phyloP scores from a whole-genome alignment of 2,888 invertebrate genomes.

The Cryptocheilus praepositus region DNA sequence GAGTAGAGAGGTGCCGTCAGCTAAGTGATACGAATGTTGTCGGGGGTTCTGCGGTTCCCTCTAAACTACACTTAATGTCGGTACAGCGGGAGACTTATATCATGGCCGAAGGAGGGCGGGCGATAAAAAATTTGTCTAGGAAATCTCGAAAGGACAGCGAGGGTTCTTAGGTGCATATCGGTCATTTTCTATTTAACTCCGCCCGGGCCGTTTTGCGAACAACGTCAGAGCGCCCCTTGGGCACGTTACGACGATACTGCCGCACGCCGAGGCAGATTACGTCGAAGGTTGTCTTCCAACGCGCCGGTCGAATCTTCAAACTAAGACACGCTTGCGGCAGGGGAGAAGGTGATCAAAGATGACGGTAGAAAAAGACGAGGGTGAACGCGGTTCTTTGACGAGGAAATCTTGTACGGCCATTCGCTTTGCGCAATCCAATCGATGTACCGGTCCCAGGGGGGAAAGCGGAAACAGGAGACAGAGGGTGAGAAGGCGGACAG shows the following conservation, averaged over 20 bases:
- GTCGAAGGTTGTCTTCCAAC: not conserved
- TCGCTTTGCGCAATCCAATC: not conserved
- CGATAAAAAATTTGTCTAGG: not conserved
- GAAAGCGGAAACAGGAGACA: not conserved
- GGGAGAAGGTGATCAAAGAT: not conserved
- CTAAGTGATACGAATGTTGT: constrained; percentile 70
- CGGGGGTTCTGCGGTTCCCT: constrained; percentile 51
- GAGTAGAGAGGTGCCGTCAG: constrained; percentile 16
- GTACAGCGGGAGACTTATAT: constrained; percentile 55
- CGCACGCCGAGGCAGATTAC: too few relatives aligned
- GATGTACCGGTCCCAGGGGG: too few relatives aligned
- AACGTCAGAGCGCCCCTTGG: too few relatives aligned
- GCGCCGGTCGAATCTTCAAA: not conserved
- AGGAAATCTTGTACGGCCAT: not conserved
- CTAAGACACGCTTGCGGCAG: not conserved
- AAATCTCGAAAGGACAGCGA: too few relatives aligned
- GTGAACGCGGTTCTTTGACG: not conserved
- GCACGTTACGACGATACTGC: too few relatives aligned
- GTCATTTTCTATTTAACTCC: not conserved
- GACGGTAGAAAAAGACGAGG: not conserved
- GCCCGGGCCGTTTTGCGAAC: too few relatives aligned
- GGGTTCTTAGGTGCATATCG: not conserved
- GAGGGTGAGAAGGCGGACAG: not conserved
- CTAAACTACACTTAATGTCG: constrained; percentile 68
- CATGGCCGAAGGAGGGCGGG: constrained; percentile 28